Conservation (phyloP, 1,140 invertebrate species). For the Microplitis mediator region DNA sequence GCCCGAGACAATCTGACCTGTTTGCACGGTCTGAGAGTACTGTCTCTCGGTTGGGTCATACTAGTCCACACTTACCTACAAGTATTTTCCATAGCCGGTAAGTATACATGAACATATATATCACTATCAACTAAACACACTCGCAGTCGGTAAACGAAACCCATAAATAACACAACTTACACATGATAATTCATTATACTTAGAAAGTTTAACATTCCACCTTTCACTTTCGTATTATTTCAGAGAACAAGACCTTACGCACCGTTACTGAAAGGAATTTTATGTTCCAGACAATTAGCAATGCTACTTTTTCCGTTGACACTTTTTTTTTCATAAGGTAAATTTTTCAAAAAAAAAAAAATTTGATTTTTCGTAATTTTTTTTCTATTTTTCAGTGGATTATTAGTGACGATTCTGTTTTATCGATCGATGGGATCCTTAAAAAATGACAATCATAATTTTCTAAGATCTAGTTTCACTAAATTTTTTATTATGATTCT, state of each 20-base stretch:
- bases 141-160: too few species aligned
- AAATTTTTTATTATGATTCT: constrained; percentile 68
- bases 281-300: constrained; percentile 83
- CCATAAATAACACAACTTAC: too few species aligned
- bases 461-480: constrained; percentile 49
- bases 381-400: constrained; percentile 64
- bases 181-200: neutral
- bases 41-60: constrained; percentile 90
- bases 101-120: constrained; percentile 36
- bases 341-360: constrained; percentile 16
- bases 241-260: constrained; percentile 73
- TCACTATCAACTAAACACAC: neutral
- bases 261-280: constrained; percentile 78
- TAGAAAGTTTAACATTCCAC: constrained; percentile 31
- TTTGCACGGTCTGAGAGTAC: constrained; percentile 82
- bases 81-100: constrained; percentile 78
- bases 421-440: constrained; percentile 66
- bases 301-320: constrained; percentile 89
- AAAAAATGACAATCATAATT: constrained; percentile 53
- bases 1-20: constrained; percentile 73
- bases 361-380: too few species aligned
- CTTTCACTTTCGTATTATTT: constrained; percentile 32
- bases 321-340: constrained; percentile 91
- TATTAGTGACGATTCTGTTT: constrained; percentile 77
- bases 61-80: constrained; percentile 88